These are phyloP conservation scores for Lasioglossum figueresi DNA, from an alignment of 2,888 invertebrate species.

Conservation along the genomic window DNA sequence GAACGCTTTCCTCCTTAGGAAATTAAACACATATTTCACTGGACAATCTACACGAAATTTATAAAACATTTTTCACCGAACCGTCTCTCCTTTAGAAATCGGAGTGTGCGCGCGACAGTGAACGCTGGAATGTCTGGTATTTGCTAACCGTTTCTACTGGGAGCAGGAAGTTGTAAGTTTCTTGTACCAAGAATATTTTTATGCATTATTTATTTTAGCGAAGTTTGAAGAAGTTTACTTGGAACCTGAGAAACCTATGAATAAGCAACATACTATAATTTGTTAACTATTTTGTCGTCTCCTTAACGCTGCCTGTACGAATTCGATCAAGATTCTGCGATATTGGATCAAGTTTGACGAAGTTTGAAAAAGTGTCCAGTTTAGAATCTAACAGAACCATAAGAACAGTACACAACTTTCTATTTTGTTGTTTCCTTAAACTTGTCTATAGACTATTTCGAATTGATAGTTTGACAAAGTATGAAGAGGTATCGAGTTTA, in stretches of 20 bases:
- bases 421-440: not conserved
- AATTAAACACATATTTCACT: not conserved
- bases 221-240: not conserved
- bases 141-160: not conserved
- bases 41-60: no score
- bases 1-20: not conserved
- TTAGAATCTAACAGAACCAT: not conserved
- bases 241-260: not conserved
- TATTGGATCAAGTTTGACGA: not conserved
- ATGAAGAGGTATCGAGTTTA: not conserved
- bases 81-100: not conserved
- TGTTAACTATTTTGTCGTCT: no score
- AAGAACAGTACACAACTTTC: no score
- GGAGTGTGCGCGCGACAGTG: not conserved
- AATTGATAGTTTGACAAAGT: not conserved
- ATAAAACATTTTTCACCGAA: not conserved
- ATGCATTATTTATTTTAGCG: not conserved
- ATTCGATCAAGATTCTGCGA: not conserved
- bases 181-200: not conserved
- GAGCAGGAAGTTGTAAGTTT: not conserved
- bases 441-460: not conserved
- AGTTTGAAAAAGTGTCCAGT: not conserved
- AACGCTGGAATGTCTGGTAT: not conserved
- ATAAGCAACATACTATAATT: no score
- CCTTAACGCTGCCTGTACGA: no score